phyloP scores from a whole-genome alignment of 2,113 vertebrate species.

The Corythaixoides concolor region DNA sequence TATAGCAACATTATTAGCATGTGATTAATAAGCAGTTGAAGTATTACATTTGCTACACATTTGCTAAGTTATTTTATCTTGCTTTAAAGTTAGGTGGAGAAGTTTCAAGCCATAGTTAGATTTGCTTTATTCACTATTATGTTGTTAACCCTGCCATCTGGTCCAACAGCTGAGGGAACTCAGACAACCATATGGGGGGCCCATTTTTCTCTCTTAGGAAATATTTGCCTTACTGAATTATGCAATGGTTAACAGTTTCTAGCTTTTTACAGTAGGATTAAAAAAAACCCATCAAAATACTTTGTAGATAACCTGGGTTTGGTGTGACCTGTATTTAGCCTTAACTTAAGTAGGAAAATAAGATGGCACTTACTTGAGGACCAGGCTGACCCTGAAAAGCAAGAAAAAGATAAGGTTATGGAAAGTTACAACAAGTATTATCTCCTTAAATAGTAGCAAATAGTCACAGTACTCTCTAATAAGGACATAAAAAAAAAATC shows the following conservation, averaged over 20 bases:
- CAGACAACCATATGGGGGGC: slow-evolving; percentile 61
- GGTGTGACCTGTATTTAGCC: neutral
- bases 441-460: neutral
- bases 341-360: neutral
- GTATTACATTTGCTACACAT: slow-evolving; percentile 37
- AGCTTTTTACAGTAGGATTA: neutral
- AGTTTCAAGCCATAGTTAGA: slow-evolving; percentile 65
- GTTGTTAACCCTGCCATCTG: slow-evolving; percentile 72
- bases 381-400: slow-evolving; percentile 79
- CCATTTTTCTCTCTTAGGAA: slow-evolving; percentile 70
- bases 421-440: neutral
- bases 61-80: slow-evolving; percentile 59
- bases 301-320: neutral
- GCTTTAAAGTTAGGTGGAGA: slow-evolving; percentile 55
- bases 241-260: slow-evolving; percentile 70
- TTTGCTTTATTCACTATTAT: slow-evolving; percentile 59
- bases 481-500: neutral
- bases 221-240: slow-evolving; percentile 62
- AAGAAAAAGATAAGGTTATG: slow-evolving; percentile 52
- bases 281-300: neutral
- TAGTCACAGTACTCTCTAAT: neutral
- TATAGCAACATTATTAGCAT: slow-evolving; percentile 53
- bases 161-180: slow-evolving; percentile 68
- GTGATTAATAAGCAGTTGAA: slow-evolving; percentile 69
- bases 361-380: slow-evolving; percentile 77